Conservation (phyloP, 2,797 vertebrate species). For the Hirundo rustica region DNA sequence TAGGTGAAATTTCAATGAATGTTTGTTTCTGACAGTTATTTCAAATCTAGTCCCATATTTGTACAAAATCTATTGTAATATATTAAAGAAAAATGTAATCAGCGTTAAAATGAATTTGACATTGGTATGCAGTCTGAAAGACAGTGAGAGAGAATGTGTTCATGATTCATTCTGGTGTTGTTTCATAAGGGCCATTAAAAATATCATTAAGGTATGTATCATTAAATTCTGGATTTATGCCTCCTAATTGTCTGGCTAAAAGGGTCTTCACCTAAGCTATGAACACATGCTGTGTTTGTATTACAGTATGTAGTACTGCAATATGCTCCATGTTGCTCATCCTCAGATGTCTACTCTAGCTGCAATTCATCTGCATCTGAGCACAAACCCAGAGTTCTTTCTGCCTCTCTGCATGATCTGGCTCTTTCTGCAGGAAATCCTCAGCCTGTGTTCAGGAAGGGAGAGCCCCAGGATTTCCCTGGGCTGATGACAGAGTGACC, state of each 20-base stretch:
- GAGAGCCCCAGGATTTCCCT: background rate
- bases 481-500: background rate
- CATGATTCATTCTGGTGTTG: background rate
- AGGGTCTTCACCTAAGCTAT: background rate
- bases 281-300: background rate
- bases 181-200: background rate
- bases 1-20: background rate
- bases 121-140: background rate
- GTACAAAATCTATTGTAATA: background rate
- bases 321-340: background rate
- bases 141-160: background rate
- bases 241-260: background rate
- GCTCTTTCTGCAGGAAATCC: background rate
- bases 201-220: background rate
- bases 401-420: background rate
- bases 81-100: background rate
- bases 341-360: background rate
- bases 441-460: fast-evolving
- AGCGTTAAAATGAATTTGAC: background rate
- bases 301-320: background rate
- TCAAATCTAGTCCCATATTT: background rate
- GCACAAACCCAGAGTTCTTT: background rate
- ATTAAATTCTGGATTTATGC: background rate
- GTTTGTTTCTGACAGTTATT: background rate
- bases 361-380: background rate